Conservation (phyloP, 2,797 vertebrate species). For the Pelodytes ibericus region DNA sequence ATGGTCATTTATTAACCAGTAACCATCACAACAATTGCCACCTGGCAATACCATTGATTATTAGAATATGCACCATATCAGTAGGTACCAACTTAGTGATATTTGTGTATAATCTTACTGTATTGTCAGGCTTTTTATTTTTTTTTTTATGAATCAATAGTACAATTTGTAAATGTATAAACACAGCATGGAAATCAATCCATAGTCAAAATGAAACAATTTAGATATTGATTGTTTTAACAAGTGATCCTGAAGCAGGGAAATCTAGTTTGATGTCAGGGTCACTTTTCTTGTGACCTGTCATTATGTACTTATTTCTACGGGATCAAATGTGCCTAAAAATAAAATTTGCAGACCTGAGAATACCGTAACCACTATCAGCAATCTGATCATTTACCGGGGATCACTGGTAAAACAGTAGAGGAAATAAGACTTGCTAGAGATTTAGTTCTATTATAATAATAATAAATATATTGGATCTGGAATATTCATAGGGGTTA, state of each 20-base stretch:
- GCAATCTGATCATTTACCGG: too few species aligned
- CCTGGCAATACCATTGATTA: not conserved
- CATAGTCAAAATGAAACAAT: conserved; percentile 3
- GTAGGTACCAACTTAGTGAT: conserved; percentile 7
- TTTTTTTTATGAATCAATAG: conserved; percentile 50
- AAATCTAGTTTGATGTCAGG: not conserved
- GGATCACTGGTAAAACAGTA: too few species aligned
- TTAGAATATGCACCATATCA: not conserved
- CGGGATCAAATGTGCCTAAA: not conserved
- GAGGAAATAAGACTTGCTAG: too few species aligned
- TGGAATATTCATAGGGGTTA: too few species aligned
- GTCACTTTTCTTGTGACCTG: not conserved
- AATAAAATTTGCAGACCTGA: not conserved
- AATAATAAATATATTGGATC: too few species aligned
- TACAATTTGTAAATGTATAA: conserved; percentile 10
- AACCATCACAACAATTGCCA: conserved; percentile 18
- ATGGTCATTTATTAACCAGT: conserved; percentile 14
- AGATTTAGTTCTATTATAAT: too few species aligned
- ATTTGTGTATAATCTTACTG: conserved; percentile 20
- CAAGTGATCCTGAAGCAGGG: conserved; percentile 2
- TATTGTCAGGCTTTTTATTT: not conserved
- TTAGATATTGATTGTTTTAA: conserved; percentile 22
- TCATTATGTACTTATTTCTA: not conserved
- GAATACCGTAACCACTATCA: too few species aligned
- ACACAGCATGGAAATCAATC: conserved; percentile 37